Conservation (phyloP, 2,113 vertebrate genomes). For the Hippocampus comes region DNA sequence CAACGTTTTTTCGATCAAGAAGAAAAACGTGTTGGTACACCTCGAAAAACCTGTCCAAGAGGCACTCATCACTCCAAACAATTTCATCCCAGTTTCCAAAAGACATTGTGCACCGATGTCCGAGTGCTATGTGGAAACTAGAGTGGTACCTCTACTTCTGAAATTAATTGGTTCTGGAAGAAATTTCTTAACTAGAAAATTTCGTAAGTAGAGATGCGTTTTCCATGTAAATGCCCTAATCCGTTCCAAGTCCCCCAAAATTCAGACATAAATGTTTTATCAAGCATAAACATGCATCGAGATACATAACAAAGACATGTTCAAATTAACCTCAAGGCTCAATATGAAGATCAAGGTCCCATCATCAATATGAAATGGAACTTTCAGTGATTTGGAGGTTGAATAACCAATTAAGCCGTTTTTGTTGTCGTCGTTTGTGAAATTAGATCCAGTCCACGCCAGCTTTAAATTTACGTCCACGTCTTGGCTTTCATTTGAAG, state of each 20-base stretch:
- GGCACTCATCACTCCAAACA: conserved; percentile 9
- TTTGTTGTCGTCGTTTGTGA: conserved; percentile 17
- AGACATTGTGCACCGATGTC: conserved; percentile 4
- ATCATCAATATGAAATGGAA: not conserved
- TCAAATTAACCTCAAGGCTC: not conserved
- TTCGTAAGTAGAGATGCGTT: too few species aligned
- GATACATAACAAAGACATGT: too few species aligned
- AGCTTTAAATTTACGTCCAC: conserved; percentile 17
- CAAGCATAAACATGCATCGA: too few species aligned
- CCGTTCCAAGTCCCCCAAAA: too few species aligned
- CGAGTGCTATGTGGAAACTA: not conserved
- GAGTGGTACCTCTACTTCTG: not conserved
- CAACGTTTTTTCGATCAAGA: not conserved
- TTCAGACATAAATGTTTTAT: too few species aligned
- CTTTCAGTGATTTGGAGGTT: not conserved
- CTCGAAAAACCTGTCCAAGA: not conserved
- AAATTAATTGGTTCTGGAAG: too few species aligned
- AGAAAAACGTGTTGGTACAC: not conserved
- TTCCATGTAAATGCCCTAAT: too few species aligned
- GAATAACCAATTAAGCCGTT: conserved; percentile 21
- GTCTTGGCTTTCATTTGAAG: not conserved
- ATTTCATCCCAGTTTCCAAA: conserved; percentile 8
- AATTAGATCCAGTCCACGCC: conserved; percentile 16
- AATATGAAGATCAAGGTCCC: not conserved
- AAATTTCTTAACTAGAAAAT: too few species aligned